These are phyloP conservation scores for Athrips mouffetella DNA, from an alignment of 2,888 invertebrate species.

Conservation along the genomic window DNA sequence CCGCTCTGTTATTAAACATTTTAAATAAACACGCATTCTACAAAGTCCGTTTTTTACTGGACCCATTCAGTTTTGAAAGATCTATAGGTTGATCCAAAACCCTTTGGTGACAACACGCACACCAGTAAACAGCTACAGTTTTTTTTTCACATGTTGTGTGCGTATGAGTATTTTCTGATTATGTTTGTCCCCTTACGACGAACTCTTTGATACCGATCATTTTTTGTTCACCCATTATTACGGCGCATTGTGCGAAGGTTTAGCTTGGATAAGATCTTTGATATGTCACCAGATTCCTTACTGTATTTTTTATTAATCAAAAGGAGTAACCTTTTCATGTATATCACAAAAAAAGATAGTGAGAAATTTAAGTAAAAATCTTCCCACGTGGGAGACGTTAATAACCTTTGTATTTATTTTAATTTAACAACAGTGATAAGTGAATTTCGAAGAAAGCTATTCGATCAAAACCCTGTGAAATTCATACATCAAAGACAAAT, in stretches of 20 bases:
- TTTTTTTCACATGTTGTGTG: conserved; percentile 55
- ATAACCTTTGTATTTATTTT: no score
- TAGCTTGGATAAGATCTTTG: conserved; percentile 72
- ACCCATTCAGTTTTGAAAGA: conserved; percentile 58
- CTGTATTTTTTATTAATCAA: conserved; percentile 58
- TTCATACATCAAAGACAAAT: no score
- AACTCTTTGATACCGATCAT: conserved; percentile 73
- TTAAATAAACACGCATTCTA: conserved; percentile 62
- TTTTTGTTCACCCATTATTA: conserved; percentile 73
- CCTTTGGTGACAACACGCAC: conserved; percentile 61
- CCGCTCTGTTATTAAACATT: conserved; percentile 74
- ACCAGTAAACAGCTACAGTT: conserved; percentile 51
- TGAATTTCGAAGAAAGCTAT: no score
- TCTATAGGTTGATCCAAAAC: conserved; percentile 54
- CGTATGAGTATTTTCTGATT: conserved; percentile 57
- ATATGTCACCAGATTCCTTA: conserved; percentile 69
- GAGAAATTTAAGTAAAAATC: conserved; percentile 35
- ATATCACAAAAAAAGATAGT: conserved; percentile 47
- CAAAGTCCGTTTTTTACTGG: conserved; percentile 58
- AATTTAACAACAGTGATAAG: no score
- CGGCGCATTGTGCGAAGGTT: conserved; percentile 70
- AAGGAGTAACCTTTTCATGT: conserved; percentile 65
- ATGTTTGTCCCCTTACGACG: conserved; percentile 68
- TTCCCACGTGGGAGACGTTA: conserved; percentile 27
- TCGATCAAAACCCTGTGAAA: no score